These are phyloP conservation scores for Musca vetustissima DNA, from an alignment of 1,140 invertebrate genomes.

Conservation along the genomic window DNA sequence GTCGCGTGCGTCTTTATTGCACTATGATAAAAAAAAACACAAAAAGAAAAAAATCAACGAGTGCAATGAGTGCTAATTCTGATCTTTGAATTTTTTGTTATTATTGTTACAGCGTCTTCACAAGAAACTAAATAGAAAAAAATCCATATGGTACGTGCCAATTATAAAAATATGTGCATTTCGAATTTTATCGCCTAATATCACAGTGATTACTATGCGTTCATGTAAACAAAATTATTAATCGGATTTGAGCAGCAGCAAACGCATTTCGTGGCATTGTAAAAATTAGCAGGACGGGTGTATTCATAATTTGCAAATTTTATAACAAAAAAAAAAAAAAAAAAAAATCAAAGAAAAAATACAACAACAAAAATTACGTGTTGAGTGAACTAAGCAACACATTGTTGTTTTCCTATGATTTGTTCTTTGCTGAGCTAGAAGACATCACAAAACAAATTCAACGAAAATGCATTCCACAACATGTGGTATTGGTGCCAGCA, in stretches of 20 bases:
- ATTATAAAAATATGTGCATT: too few relatives aligned
- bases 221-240: background rate
- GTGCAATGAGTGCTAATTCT: background rate
- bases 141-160: background rate
- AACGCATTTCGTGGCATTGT: background rate
- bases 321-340: background rate
- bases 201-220: too few relatives aligned
- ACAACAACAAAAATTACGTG: background rate
- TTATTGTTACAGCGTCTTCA: background rate
- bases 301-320: background rate
- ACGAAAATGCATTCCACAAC: conserved; percentile 48
- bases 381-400: too few relatives aligned
- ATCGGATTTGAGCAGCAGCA: background rate
- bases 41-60: too few relatives aligned
- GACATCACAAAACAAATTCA: conserved; percentile 27
- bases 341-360: background rate
- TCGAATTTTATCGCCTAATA: too few relatives aligned
- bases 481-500: conserved; percentile 43
- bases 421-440: background rate
- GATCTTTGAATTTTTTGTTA: background rate
- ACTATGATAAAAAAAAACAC: too few relatives aligned
- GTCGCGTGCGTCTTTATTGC: conserved; percentile 13
- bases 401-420: too few relatives aligned
- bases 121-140: background rate
- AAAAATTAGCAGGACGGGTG: too few relatives aligned